These are phyloP conservation scores for Graptemys geographica DNA, from an alignment of 2,797 vertebrate genomes.

Conservation along the genomic window DNA sequence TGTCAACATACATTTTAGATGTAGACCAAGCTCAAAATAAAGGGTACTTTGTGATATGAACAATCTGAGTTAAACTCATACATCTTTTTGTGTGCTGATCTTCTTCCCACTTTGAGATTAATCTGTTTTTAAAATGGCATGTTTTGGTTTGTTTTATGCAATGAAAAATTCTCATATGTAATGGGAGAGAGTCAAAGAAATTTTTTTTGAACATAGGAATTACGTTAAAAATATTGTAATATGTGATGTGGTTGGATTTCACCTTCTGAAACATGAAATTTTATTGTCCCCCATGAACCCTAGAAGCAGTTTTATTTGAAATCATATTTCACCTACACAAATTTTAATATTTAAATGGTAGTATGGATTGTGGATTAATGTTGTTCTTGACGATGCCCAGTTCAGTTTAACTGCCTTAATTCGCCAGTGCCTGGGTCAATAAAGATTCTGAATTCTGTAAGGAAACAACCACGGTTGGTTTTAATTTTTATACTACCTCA, in stretches of 20 bases:
- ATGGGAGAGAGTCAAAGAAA: neutral
- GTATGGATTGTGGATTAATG: neutral
- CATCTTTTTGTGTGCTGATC: neutral
- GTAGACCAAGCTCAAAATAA: neutral
- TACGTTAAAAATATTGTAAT: neutral
- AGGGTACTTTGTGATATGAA: neutral
- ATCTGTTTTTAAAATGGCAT: neutral
- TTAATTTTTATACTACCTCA: conserved; percentile 37
- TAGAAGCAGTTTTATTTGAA: neutral
- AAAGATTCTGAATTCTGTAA: neutral
- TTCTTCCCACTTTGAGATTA: neutral
- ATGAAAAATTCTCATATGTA: neutral
- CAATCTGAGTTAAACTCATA: conserved; percentile 17
- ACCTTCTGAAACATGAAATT: neutral
- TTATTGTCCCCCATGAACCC: conserved; percentile 7
- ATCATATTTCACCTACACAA: neutral
- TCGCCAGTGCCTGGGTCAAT: neutral
- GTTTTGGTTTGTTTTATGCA: neutral
- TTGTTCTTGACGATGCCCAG: neutral
- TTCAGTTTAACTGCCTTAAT: conserved; percentile 15
- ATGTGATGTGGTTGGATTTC: neutral
- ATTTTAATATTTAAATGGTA: neutral
- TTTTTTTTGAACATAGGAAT: neutral
- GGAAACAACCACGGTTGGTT: neutral
- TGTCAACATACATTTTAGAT: neutral